Evolutionary conservation across 2,888 invertebrate species (phyloP), one percentile per base, ranked within the genome.

Genomic region (Andricus quercusramuli): DNA sequence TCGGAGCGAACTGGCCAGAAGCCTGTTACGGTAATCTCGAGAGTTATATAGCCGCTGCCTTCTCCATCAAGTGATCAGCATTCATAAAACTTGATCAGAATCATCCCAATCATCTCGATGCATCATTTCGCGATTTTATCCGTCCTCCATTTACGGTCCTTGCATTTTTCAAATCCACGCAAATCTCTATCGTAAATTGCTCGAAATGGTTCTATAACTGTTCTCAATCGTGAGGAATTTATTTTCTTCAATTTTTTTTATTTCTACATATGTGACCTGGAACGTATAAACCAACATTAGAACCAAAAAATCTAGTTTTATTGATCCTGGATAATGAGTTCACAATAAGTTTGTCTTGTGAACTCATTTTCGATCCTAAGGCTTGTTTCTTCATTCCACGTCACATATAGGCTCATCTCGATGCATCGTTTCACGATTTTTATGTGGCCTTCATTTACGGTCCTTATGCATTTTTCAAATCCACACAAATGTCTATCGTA

Each of bases 11-110:
- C 70, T 70, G 3, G 29, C 70, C 20, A 70, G 47, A 29, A 51
- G 70, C 47, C 47, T 70, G 47, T 47, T 70, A 70, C 70, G 51
- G 70, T 70, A 70, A 70, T 70, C 47, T 29, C 8, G 29, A 20
- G 70, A 70, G 47, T 70, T 47, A 70, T 70, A 11, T 56, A 56
- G 56, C 56, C 11, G 1, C 5, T 56, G 20, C n/a, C n/a, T n/a
- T 56, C 20, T 11, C 56, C 56, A 56, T 56, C n/a, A 56, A 56
- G 56, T 56, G 11, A 56, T 56, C 56, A 56, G n/a, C n/a, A n/a
- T 56, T n/a, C 56, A 56, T 56, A 56, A 56, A 56, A 56, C n/a
- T 56, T 56, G n/a, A 56, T 56, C 56, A 56, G 56, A n/a, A 56
- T 56, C 56, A 56, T 20, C 56, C n/a, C 56, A 56, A 56, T 56